A percentile compares a stretch with the other conserved stretches of the same genome.
These are phyloP conservation scores for Azorinus chamasolen DNA, from an alignment of 2,888 invertebrate genomes.

Conservation along the genomic window DNA sequence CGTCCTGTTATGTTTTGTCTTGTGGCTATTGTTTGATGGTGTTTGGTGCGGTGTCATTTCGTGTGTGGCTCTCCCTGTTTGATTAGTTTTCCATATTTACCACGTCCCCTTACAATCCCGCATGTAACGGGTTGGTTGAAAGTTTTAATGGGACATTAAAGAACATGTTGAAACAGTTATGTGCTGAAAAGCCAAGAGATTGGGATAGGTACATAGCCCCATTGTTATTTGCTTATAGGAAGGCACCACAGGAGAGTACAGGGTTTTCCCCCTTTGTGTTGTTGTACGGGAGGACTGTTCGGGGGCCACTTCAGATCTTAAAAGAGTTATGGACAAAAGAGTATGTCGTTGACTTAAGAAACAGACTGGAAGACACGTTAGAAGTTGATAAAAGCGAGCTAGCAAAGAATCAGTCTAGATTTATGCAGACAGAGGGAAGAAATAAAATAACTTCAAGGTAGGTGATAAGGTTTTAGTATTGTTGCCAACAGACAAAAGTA, in stretches of 20 bases:
- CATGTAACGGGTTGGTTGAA: constrained; percentile 60
- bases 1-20: no score
- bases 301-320: constrained; percentile 63
- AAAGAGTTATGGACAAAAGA: constrained; percentile 6
- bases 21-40: no score
- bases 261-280: constrained; percentile 64
- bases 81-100: no score
- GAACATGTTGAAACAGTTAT: constrained; percentile 33
- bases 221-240: constrained; percentile 63
- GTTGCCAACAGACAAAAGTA: constrained; percentile 65
- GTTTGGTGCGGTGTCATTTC: no score
- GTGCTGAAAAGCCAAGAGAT: constrained; percentile 50
- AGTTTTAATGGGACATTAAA: no score
- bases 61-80: no score
- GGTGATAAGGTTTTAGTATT: constrained; percentile 64
- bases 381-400: constrained; percentile 31
- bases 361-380: constrained; percentile 47
- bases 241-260: constrained; percentile 51
- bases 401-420: constrained; percentile 6
- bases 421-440: constrained; percentile 52
- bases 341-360: constrained; percentile 48
- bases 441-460: constrained; percentile 24
- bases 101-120: constrained; percentile 61
- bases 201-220: constrained; percentile 60
- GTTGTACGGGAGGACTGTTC: constrained; percentile 57